phyloP scores from a whole-genome alignment of 1,140 invertebrate genomes.

The Radopholus similis region DNA sequence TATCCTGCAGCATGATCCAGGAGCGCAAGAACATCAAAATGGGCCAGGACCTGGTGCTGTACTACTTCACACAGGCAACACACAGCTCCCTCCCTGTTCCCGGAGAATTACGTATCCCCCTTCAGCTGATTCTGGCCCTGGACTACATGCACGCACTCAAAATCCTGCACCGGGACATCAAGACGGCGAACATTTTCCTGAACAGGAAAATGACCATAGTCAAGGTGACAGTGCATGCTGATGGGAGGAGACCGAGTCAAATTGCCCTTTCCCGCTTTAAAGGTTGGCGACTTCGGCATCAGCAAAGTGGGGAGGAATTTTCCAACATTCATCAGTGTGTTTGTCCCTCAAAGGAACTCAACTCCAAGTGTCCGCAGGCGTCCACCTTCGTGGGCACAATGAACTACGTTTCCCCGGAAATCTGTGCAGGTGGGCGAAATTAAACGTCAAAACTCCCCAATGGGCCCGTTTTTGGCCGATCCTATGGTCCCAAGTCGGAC shows the following conservation, averaged over 20 bases:
- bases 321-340: neutral
- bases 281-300: slow-evolving; percentile 37
- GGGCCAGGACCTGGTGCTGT: slow-evolving; percentile 63
- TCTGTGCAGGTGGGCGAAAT: slow-evolving; percentile 69
- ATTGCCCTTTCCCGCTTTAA: neutral
- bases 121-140: slow-evolving; percentile 63
- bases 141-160: slow-evolving; percentile 66
- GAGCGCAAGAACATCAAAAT: slow-evolving; percentile 61
- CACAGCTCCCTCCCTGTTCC: no score
- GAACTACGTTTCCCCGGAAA: slow-evolving; percentile 79
- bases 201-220: slow-evolving; percentile 63
- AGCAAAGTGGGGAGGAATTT: slow-evolving; percentile 20
- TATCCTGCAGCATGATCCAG: slow-evolving; percentile 61
- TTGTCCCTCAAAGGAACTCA: slow-evolving; percentile 4
- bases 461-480: slow-evolving; percentile 34
- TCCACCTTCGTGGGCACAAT: slow-evolving; percentile 72
- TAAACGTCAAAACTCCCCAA: neutral
- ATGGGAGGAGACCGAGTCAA: no score
- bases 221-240: slow-evolving; percentile 15
- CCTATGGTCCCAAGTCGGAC: slow-evolving; percentile 74
- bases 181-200: slow-evolving; percentile 69
- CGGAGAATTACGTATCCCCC: neutral
- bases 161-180: slow-evolving; percentile 65
- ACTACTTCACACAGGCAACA: slow-evolving; percentile 65
- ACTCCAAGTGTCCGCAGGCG: slow-evolving; percentile 23